These are phyloP conservation scores for Drosophila leonis DNA, from an alignment of 2,888 invertebrate genomes.

Conservation along the genomic window DNA sequence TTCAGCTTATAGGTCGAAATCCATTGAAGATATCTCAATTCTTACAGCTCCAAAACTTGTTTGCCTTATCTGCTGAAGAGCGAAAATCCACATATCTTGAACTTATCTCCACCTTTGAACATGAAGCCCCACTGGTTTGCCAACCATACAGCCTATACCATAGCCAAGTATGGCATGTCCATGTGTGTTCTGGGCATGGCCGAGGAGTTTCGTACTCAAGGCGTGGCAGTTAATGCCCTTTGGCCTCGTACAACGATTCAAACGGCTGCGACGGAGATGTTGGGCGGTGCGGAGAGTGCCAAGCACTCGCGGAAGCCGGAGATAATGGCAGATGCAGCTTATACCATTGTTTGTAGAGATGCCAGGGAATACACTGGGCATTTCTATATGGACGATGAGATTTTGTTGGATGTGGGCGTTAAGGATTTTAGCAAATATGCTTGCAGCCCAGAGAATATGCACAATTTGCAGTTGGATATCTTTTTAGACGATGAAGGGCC, in stretches of 20 bases:
- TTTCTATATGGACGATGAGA: slow-evolving; percentile 96
- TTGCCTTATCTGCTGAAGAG: slow-evolving; percentile 94
- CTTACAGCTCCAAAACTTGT: slow-evolving; percentile 93
- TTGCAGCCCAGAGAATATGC: slow-evolving; percentile 89
- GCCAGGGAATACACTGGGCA: slow-evolving; percentile 93
- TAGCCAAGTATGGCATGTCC: slow-evolving; percentile 99
- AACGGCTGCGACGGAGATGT: slow-evolving; percentile 96
- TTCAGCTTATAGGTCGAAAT: neutral
- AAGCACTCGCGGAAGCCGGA: slow-evolving; percentile 81
- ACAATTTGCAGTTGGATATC: slow-evolving; percentile 92
- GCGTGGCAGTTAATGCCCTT: slow-evolving; percentile 96
- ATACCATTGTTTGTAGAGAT: slow-evolving; percentile 87
- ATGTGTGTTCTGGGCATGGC: slow-evolving; percentile 99
- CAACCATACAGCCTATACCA: slow-evolving; percentile 97
- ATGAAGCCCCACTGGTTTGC: slow-evolving; percentile 95
- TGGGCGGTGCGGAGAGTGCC: slow-evolving; percentile 87
- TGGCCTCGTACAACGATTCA: slow-evolving; percentile 97
- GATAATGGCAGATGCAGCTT: slow-evolving; percentile 85
- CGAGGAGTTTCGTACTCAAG: slow-evolving; percentile 93
- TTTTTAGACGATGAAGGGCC: slow-evolving; percentile 88
- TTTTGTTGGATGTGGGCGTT: slow-evolving; percentile 92
- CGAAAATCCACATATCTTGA: slow-evolving; percentile 96
- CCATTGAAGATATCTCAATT: neutral
- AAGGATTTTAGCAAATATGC: slow-evolving; percentile 94
- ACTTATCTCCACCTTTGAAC: slow-evolving; percentile 96